Base-by-base conservation (phyloP, 2,888 invertebrate species). In the Chloroclysta siterata region DNA sequence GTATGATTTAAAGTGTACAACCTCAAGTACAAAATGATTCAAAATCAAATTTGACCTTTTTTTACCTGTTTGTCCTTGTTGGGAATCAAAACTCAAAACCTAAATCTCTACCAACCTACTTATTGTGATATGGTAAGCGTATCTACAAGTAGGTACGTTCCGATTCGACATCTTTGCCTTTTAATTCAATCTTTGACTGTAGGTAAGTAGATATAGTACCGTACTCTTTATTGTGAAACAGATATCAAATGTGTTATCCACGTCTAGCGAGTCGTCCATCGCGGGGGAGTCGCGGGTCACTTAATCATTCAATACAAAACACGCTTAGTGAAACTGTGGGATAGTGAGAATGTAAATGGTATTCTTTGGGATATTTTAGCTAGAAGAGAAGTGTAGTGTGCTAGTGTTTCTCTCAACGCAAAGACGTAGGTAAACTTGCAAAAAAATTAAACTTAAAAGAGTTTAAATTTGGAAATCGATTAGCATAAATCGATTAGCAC, bases 381-480 rank as follows among this genome's bases (percentile, higher is more conserved):
- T 5, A 17, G 46, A 17, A 17, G 3, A 47, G 48, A 47, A 17
- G 10, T 41, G 29, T 48, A 53, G 50, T 60, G 41, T 39, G 15
- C 13, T 46, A n/a, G 47, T 47, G 62, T 17, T 56, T 47, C 56
- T 61, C 46, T 47, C 13, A 29, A 22, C 39, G 56, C 22, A 39
- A 39, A 39, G 11, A 39, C 36, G 36, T 39, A 29, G 5, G 5
- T 36, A 3, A 11, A 10, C 11, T 39, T 15, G 29, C 14, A 4
- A 53, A 42, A 53, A 14, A 53, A 33, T 33, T 11, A 11, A 1
- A 11, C 11, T 0, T 8, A 17, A 17, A 15, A 33, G 28, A 53
- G 29, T 46, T 54, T 54, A 44, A 42, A 50, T 60, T 60, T 50
- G 28, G 48, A 56, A 48, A 36, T 11, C 14, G 36, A 48, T 28